These are phyloP conservation scores for Apostichopus californicus DNA, from an alignment of 35 echinoderm and acorn worm genomes.

Conservation along the genomic window DNA sequence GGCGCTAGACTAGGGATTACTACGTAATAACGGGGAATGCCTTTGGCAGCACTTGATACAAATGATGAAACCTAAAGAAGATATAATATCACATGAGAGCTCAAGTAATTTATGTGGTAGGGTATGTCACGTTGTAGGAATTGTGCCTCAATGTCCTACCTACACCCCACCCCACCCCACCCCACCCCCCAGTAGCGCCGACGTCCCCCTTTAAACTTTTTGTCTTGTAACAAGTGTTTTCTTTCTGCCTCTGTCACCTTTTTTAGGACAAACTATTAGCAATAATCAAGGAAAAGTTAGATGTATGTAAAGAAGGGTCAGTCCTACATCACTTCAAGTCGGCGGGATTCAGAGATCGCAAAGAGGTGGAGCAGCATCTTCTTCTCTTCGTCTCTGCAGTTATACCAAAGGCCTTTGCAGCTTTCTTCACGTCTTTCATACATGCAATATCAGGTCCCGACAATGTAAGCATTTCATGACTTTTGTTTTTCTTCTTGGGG, in stretches of 20 bases:
- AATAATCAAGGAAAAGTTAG: conserved; percentile 72
- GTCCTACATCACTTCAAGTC: conserved; percentile 64
- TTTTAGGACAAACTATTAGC: conserved; percentile 76
- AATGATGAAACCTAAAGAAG: no score
- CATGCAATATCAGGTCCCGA: conserved; percentile 65
- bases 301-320: conserved; percentile 49
- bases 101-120: no score
- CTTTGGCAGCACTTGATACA: no score
- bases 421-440: conserved; percentile 85
- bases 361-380: conserved; percentile 83
- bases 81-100: no score
- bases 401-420: conserved; percentile 90
- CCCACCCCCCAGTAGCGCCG: no score
- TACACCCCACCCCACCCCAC: no score
- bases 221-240: not conserved
- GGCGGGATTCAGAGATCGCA: conserved; percentile 76
- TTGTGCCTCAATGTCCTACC: no score
- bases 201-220: not conserved
- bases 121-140: no score
- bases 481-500: no score
- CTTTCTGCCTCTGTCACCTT: not conserved
- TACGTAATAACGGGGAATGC: no score
- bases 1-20: no score
- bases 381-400: conserved; percentile 84
- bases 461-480: conserved; percentile 50